Percentiles rank a stretch among this genome's conserved stretches.
Evolutionary conservation across 2,113 vertebrate species (phyloP).

Genomic region (Caracal caracal): DNA sequence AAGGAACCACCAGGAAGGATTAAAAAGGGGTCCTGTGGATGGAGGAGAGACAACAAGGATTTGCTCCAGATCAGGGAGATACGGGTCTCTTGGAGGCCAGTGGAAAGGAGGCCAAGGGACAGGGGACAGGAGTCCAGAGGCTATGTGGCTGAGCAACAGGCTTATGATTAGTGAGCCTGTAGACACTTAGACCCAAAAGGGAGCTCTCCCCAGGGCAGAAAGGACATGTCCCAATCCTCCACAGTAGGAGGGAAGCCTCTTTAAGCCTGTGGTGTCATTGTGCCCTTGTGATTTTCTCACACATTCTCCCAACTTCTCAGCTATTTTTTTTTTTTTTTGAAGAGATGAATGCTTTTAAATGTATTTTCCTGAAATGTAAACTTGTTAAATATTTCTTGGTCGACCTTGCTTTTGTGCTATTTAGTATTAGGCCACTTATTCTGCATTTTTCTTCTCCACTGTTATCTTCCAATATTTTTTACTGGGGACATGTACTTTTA

Average conservation of each 20-base stretch:
- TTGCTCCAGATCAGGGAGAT: background rate
- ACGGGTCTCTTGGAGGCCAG: background rate
- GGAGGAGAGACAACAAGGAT: background rate
- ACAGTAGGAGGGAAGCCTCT: background rate
- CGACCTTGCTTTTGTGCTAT: background rate
- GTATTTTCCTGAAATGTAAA: background rate
- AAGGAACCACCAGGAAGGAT: background rate
- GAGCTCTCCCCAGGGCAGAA: background rate
- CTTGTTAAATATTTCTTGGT: conserved; percentile 2
- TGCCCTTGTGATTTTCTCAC: background rate
- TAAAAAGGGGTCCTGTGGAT: background rate
- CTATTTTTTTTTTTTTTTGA: background rate
- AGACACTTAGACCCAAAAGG: background rate
- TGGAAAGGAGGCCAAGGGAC: background rate
- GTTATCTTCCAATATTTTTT: background rate
- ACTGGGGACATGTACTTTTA: background rate
- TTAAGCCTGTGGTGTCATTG: background rate
- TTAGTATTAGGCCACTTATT: background rate
- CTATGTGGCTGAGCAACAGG: background rate
- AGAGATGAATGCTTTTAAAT: background rate
- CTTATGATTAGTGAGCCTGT: background rate
- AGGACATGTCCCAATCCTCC: background rate
- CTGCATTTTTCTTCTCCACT: background rate
- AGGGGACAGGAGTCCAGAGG: background rate
- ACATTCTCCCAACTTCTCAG: background rate